Base-by-base conservation (phyloP, 2,888 invertebrate species). In the Ptycholaimellus sp. region DNA sequence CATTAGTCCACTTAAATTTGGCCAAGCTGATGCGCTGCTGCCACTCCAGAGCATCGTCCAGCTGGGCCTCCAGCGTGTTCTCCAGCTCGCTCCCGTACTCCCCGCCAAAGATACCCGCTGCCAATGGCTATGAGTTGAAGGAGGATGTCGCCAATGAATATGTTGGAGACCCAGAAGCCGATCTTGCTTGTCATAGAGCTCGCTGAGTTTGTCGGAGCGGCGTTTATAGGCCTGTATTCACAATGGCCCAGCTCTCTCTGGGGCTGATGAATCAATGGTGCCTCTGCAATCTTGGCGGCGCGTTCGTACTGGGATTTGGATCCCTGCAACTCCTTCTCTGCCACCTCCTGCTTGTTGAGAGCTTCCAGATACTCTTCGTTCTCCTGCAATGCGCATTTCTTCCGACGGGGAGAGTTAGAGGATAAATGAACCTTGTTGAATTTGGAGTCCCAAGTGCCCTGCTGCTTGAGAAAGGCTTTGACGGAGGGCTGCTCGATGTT, bases 1-100 rank as follows among this genome's bases (percentile, higher is more conserved):
- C 59, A 40, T 60, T 62, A 25, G 50, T 53, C 65, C 65, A 65
- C 47, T 66, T 66, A 53, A 63, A 64, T 46, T 64, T 59, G 16
- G 67, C 67, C 42, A 64, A 55, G 6, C 59, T 55, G 13, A 68
- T 60, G 25, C 62, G 46, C 45, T 62, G 60, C 43, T 63, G 60
- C 50, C 61, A 59, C 38, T 66, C 63, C 40, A 61, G 49, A 33
- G 62, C 48, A 23, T 58, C 50, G 44, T 67, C 66, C 32, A 63
- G 52, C 44, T 64, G 59, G 23, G 56, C 53, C 45, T 68, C 68
- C 23, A 68, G 52, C 33, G 56, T 49, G 47, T 66, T 64, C 49
- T 68, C 68, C 34, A 54, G 44, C 13, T 60, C 60, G 40, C 65
- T 65, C 1, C 66, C 67, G 46, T 67, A 68, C 23, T 59, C 57